These are phyloP conservation scores for Scylla paramamosain DNA, from an alignment of 1,140 invertebrate species.

Conservation along the genomic window DNA sequence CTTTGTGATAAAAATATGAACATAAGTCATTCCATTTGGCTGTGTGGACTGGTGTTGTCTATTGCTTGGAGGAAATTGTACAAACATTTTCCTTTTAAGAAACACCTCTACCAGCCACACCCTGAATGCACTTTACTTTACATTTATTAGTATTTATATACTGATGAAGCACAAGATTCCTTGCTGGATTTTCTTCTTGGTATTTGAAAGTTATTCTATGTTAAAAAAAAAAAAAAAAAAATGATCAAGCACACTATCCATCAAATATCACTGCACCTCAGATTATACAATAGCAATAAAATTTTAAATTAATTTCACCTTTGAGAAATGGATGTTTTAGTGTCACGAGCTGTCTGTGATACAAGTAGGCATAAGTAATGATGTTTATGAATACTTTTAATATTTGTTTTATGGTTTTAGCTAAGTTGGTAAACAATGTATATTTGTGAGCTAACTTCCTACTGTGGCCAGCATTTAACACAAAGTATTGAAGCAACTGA, in stretches of 20 bases:
- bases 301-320: neutral
- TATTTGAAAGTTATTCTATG: neutral
- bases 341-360: conserved; percentile 64
- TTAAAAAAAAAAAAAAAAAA: neutral
- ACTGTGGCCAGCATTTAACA: neutral
- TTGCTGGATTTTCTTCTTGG: neutral
- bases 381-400: conserved; percentile 13
- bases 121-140: neutral
- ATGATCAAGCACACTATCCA: neutral
- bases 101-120: neutral
- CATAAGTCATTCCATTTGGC: neutral
- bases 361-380: conserved; percentile 52
- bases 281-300: conserved; percentile 51
- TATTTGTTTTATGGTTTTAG: neutral
- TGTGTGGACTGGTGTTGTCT: neutral
- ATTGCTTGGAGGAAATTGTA: neutral
- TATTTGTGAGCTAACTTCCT: neutral
- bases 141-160: neutral
- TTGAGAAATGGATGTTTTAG: conserved; percentile 37
- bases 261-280: neutral
- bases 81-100: neutral
- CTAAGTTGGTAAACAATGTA: neutral
- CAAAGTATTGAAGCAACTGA: neutral
- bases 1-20: conserved; percentile 1
- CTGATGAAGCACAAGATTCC: neutral